These are phyloP conservation scores for Achatina immaculata DNA, from an alignment of 1,140 invertebrate genomes.

Conservation along the genomic window DNA sequence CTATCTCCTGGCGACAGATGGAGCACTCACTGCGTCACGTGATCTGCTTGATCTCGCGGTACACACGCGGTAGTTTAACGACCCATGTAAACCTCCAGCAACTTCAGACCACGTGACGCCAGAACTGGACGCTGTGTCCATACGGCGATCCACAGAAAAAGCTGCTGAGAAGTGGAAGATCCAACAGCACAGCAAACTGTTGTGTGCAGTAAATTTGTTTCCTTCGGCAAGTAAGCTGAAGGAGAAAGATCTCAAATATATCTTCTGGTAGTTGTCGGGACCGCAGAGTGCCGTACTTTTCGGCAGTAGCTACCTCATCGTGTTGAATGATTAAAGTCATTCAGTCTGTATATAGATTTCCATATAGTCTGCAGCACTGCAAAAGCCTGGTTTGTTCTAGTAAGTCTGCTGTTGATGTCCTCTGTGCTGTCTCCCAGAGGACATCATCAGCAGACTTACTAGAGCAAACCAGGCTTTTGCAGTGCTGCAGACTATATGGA, in stretches of 20 bases:
- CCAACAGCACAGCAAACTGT: not conserved
- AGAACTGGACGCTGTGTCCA: not conserved
- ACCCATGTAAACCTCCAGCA: not conserved
- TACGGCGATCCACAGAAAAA: not conserved
- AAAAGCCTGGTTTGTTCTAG: too few relatives aligned
- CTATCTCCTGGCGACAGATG: not conserved
- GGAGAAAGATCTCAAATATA: not conserved
- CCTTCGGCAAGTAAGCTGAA: not conserved
- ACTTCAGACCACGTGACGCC: not conserved
- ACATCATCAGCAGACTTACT: too few relatives aligned
- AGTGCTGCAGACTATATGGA: too few relatives aligned
- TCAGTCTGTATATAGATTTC: too few relatives aligned
- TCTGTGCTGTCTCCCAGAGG: too few relatives aligned
- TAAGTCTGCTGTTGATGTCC: too few relatives aligned
- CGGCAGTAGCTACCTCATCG: too few relatives aligned
- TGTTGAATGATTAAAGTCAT: too few relatives aligned
- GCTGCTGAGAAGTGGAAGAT: not conserved
- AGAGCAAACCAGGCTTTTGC: too few relatives aligned
- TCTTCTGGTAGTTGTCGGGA: too few relatives aligned
- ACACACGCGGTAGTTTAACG: not conserved
- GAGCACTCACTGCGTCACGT: not conserved
- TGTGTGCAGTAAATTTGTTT: constrained; percentile 5
- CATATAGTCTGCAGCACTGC: too few relatives aligned
- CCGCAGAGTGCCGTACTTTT: too few relatives aligned
- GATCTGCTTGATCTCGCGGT: constrained; percentile 4